Evolutionary conservation across 1,140 invertebrate species (phyloP).

Genomic region (Drosophila kohkoa): DNA sequence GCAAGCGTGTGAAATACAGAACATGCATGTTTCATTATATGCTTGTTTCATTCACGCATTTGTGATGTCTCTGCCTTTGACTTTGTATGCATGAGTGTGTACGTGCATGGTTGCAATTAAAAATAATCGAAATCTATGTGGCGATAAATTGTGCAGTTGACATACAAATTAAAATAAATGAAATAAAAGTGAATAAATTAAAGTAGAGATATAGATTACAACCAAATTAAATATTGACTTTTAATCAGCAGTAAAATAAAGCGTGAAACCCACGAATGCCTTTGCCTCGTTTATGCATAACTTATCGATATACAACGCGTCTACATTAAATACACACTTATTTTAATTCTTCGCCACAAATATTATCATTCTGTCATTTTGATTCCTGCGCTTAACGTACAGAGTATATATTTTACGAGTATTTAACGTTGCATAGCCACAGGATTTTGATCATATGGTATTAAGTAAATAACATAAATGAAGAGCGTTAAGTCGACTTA

Average conservation of each 20-base stretch:
- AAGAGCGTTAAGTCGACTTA: conserved; percentile 3
- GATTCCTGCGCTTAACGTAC: conserved; percentile 38
- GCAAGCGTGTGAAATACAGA: no score
- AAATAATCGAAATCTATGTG: no score
- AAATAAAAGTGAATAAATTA: no score
- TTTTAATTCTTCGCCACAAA: conserved; percentile 5
- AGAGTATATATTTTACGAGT: neutral
- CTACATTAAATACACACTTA: conserved; percentile 34
- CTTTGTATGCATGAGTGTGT: no score
- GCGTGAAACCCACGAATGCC: conserved; percentile 28
- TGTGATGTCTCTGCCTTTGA: no score
- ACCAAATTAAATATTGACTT: neutral
- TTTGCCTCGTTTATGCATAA: neutral
- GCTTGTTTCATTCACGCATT: no score
- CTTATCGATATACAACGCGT: neutral
- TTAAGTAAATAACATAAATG: conserved; percentile 4
- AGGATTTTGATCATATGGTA: conserved; percentile 5
- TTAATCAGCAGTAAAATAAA: neutral
- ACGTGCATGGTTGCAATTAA: no score
- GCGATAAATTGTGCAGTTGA: no score
- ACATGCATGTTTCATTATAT: no score
- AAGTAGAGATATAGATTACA: neutral
- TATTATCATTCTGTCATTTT: conserved; percentile 35
- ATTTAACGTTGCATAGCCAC: conserved; percentile 16
- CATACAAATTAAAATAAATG: no score